Conservation (phyloP, 2,113 vertebrate species). For the Alexandromys fortis region DNA sequence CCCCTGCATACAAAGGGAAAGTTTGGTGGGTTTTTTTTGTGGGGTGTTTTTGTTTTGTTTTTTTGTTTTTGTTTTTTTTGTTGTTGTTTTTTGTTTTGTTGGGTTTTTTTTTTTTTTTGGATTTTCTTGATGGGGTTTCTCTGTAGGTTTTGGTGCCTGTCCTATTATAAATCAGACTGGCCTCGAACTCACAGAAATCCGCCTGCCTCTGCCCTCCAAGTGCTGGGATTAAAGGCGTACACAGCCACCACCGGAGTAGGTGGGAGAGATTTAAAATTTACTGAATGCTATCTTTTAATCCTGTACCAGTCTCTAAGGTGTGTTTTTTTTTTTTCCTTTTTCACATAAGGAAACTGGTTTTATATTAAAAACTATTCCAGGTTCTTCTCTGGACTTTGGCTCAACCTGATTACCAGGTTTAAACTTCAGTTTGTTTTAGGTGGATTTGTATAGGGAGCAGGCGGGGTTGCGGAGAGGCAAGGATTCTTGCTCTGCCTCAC, state of each 20-base stretch:
- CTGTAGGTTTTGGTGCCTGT: no score
- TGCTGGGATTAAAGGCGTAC: no score
- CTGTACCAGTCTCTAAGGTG: background rate
- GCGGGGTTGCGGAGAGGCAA: background rate
- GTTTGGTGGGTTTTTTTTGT: background rate
- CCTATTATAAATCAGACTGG: no score
- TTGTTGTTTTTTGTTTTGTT: no score
- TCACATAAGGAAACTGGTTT: background rate
- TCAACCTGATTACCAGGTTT: background rate
- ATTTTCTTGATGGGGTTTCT: no score
- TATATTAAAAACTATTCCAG: background rate
- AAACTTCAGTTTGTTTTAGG: background rate
- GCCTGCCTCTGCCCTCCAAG: no score
- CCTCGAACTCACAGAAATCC: no score
- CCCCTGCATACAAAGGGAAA: background rate
- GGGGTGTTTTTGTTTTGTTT: no score
- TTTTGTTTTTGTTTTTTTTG: no score
- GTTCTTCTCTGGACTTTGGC: background rate
- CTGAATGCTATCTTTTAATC: background rate
- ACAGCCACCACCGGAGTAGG: no score
- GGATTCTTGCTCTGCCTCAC: background rate
- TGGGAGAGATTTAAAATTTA: background rate
- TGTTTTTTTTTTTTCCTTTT: background rate
- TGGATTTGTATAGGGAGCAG: background rate
- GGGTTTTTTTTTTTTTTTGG: no score